Conservation (phyloP, 2,113 vertebrate genomes). For the Vanacampus margaritifer region DNA sequence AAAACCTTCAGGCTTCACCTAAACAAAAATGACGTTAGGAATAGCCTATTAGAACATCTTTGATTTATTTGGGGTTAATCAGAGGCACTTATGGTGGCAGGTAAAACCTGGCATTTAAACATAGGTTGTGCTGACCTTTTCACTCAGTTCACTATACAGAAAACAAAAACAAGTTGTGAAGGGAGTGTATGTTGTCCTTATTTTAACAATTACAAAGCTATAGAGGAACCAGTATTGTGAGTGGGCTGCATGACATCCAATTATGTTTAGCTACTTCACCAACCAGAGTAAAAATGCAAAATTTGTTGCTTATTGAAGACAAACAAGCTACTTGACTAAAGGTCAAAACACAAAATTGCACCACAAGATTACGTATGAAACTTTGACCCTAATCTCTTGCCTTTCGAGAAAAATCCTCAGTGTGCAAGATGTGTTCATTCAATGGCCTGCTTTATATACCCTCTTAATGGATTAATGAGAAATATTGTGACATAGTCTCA, state of each 20-base stretch:
- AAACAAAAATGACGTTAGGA: too few relatives aligned
- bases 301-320: conserved; percentile 1
- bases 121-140: neutral
- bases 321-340: neutral
- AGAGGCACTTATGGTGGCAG: too few relatives aligned
- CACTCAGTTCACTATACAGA: neutral
- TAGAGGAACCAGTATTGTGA: too few relatives aligned
- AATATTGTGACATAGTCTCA: conserved; percentile 31
- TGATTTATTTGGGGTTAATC: too few relatives aligned
- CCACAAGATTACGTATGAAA: neutral
- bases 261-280: neutral
- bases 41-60: too few relatives aligned
- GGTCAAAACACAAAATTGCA: conserved; percentile 7
- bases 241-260: neutral
- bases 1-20: neutral
- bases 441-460: conserved; percentile 34
- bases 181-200: neutral
- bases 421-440: conserved; percentile 15
- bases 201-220: neutral
- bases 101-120: neutral
- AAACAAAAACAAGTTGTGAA: neutral
- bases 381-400: conserved; percentile 9
- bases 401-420: conserved; percentile 1
- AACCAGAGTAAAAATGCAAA: neutral
- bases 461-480: conserved; percentile 50